Conservation (phyloP, 1,140 invertebrate genomes). For the Melitaea cinxia region DNA sequence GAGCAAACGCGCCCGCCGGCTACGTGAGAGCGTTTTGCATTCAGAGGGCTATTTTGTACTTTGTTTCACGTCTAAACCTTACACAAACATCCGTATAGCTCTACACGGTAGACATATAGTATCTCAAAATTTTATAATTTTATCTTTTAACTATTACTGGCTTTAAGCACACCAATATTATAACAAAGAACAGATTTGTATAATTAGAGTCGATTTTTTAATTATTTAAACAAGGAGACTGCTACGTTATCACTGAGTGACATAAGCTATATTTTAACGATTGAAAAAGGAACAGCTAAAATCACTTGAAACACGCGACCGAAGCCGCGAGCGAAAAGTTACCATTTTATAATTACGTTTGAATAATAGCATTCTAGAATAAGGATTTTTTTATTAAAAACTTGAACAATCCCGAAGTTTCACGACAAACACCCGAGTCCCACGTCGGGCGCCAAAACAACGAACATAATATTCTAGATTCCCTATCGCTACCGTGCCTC, state of each 20-base stretch:
- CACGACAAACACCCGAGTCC: not conserved
- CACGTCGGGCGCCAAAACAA: constrained; percentile 12
- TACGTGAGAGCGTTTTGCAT: constrained; percentile 15
- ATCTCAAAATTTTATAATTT: no score
- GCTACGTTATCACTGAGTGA: no score
- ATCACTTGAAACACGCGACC: no score
- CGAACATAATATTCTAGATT: not conserved
- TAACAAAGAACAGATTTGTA: not conserved
- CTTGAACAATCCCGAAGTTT: not conserved
- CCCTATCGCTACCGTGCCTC: constrained; percentile 5
- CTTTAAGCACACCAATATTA: not conserved
- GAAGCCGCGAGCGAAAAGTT: no score
- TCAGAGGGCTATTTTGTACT: constrained; percentile 19
- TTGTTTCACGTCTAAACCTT: not conserved
- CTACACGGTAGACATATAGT: no score
- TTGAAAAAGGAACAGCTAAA: no score
- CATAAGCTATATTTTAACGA: no score
- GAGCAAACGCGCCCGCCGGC: constrained; percentile 27
- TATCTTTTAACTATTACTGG: no score
- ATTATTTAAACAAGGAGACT: no score
- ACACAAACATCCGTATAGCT: no score
- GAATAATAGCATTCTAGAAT: not conserved
- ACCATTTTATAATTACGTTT: not conserved
- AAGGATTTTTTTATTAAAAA: not conserved
- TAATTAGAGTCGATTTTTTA: no score